A percentile compares a stretch with the other conserved stretches of the same genome.
Evolutionary conservation across 2,113 vertebrate genomes (phyloP).

Genomic region (Peromyscus californicus): DNA sequence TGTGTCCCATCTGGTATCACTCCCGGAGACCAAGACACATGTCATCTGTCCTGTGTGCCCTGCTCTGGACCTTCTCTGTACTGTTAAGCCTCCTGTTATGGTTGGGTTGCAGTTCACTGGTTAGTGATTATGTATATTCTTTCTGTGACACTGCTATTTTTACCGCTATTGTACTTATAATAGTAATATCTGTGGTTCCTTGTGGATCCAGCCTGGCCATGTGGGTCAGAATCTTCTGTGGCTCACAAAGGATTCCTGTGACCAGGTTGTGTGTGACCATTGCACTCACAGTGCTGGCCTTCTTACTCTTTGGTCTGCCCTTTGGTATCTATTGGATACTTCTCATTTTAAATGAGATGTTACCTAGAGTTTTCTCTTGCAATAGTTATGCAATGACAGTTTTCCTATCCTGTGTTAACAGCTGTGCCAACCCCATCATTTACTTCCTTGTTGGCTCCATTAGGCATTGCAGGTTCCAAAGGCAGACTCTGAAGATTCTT

Average conservation of each 20-base stretch:
- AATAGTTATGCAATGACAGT: fast-evolving
- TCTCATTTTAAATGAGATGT: fast-evolving
- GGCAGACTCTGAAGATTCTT: background rate
- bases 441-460: constrained; percentile 67
- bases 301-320: constrained; percentile 39
- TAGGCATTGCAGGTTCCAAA: background rate
- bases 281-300: background rate
- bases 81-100: background rate
- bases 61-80: constrained; percentile 35
- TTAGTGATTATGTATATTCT: fast-evolving
- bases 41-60: background rate
- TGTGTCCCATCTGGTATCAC: constrained; percentile 53
- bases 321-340: fast-evolving
- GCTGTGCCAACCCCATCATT: constrained; percentile 60
- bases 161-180: fast-evolving
- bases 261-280: constrained; percentile 8
- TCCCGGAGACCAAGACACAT: background rate
- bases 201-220: constrained; percentile 22
- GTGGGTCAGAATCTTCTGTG: background rate
- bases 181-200: background rate
- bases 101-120: fast-evolving
- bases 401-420: constrained; percentile 42
- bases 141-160: background rate
- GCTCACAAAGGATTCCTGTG: background rate
- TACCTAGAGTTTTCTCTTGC: fast-evolving